Evolutionary conservation across 2,113 vertebrate species (phyloP).

Genomic region (Percina caprodes): DNA sequence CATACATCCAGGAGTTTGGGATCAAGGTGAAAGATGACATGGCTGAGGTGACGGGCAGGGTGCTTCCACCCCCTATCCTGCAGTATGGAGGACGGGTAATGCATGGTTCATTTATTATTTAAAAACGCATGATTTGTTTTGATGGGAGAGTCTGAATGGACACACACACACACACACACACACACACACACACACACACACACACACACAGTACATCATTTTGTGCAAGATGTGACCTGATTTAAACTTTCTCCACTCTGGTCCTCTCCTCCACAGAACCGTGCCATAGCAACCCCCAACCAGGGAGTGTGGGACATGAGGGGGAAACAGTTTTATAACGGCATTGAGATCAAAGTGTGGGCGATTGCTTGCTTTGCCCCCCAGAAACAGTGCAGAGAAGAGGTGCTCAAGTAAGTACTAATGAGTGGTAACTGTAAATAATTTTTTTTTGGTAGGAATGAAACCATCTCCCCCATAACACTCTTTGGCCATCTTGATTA

Average conservation of each 20-base stretch:
- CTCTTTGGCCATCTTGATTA: constrained; percentile 5
- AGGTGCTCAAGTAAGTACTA: constrained; percentile 96
- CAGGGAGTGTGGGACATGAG: constrained; percentile 99
- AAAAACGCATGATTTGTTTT: not conserved
- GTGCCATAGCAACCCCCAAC: constrained; percentile 98
- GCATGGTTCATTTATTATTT: not conserved
- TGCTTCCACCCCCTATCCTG: constrained; percentile 96
- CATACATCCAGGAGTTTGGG: constrained; percentile 99
- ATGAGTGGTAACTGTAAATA: constrained; percentile 12
- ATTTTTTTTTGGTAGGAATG: not conserved
- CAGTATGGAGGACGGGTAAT: constrained; percentile 97
- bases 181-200: too few relatives aligned
- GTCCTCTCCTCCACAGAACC: constrained; percentile 87
- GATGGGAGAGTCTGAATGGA: not conserved
- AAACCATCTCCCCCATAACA: not conserved
- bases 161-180: not conserved
- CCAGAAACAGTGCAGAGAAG: constrained; percentile 98
- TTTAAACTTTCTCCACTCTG: constrained; percentile 11
- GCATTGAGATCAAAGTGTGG: constrained; percentile 99
- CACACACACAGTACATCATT: not conserved
- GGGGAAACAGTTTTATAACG: constrained; percentile 99
- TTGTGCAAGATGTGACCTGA: constrained; percentile 17
- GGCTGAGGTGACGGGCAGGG: constrained; percentile 97
- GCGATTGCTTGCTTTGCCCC: constrained; percentile 99
- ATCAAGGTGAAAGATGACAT: constrained; percentile 99